Conservation (phyloP, 2,113 vertebrate species). For the Hypanus sabinus region DNA sequence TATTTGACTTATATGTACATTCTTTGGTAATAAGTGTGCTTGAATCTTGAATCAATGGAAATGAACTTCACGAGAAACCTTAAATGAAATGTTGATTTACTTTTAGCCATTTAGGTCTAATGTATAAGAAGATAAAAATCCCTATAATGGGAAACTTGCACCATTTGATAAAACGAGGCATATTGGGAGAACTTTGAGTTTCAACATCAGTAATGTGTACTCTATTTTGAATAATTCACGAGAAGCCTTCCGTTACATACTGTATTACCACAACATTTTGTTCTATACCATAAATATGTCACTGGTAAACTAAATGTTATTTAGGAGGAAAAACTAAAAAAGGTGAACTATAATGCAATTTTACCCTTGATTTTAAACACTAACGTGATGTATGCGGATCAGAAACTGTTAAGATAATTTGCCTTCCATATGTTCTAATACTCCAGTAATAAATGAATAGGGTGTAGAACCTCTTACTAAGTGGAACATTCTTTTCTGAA, state of each 20-base stretch:
- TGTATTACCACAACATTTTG: background rate
- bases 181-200: background rate
- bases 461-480: background rate
- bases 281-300: background rate
- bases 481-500: background rate
- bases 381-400: background rate
- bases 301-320: background rate
- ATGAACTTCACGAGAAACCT: background rate
- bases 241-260: background rate
- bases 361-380: background rate
- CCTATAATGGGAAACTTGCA: background rate
- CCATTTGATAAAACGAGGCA: background rate
- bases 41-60: background rate
- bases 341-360: background rate
- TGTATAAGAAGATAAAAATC: background rate
- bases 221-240: background rate
- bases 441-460: background rate
- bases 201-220: background rate
- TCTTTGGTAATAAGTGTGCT: no score
- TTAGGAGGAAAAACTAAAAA: background rate
- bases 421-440: background rate
- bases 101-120: background rate
- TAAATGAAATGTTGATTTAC: background rate
- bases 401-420: background rate
- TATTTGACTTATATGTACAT: no score